A percentile compares a stretch with the other conserved stretches of the same genome.
phyloP scores from a whole-genome alignment of 2,797 vertebrate species.

The Macropodus opercularis region DNA sequence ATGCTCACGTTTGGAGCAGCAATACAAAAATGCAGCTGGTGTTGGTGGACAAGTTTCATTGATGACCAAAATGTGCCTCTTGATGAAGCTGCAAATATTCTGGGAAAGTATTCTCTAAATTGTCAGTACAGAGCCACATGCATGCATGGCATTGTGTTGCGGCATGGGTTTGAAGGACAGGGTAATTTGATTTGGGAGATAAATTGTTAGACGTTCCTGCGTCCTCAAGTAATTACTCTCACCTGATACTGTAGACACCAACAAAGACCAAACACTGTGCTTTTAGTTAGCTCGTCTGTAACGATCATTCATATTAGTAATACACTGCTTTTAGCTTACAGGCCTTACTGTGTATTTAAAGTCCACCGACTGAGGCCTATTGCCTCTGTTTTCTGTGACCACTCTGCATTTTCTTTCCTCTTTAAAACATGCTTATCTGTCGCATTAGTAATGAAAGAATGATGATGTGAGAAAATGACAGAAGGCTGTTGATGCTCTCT shows the following conservation, averaged over 20 bases:
- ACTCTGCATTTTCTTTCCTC: constrained; percentile 6
- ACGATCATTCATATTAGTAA: constrained; percentile 10
- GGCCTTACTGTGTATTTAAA: constrained; percentile 18
- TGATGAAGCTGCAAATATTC: constrained; percentile 3
- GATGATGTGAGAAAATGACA: constrained; percentile 14
- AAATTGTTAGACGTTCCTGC: constrained; percentile 33
- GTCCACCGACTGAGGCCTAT: constrained; percentile 12
- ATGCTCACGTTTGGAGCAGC: constrained; percentile 62
- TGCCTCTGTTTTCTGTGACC: constrained; percentile 3
- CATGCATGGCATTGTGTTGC: constrained; percentile 11
- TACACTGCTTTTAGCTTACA: constrained; percentile 1
- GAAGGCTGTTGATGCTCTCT: constrained; percentile 2
- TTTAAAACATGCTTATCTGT: not conserved
- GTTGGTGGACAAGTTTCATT: constrained; percentile 33
- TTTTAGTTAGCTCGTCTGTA: constrained; percentile 15
- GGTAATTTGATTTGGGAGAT: constrained; percentile 48
- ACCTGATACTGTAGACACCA: constrained; percentile 19
- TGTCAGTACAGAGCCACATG: constrained; percentile 21
- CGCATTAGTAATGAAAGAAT: constrained; percentile 18
- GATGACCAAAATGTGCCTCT: constrained; percentile 12
- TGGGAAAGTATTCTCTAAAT: constrained; percentile 24
- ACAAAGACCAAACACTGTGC: not conserved
- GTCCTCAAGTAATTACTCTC: constrained; percentile 41
- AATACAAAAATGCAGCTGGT: constrained; percentile 38
- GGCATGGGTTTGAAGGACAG: constrained; percentile 45